Percentiles rank a stretch among this genome's conserved stretches.
Evolutionary conservation across 2,888 invertebrate genomes (phyloP).

Genomic region (Petrolisthes manimaculis): DNA sequence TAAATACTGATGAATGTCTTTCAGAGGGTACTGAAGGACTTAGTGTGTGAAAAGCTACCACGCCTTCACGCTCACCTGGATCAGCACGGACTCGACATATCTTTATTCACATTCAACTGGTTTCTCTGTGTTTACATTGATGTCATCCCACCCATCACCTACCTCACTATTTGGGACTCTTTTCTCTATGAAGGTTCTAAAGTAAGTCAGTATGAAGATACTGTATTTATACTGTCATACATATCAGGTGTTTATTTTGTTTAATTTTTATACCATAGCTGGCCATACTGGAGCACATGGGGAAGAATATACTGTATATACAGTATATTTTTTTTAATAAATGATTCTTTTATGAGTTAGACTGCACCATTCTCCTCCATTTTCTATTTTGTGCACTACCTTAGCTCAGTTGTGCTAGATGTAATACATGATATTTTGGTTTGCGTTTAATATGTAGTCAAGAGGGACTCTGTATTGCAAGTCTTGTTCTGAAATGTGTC

Average conservation of each 20-base stretch:
- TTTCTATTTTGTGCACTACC: no score
- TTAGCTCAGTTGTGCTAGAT: no score
- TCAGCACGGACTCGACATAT: slow-evolving; percentile 71
- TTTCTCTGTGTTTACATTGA: slow-evolving; percentile 75
- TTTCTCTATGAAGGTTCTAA: slow-evolving; percentile 75
- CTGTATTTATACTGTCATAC: not conserved
- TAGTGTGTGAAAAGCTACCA: slow-evolving; percentile 73
- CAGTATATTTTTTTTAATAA: no score
- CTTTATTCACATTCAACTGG: slow-evolving; percentile 74
- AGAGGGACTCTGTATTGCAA: not conserved
- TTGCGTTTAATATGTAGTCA: not conserved
- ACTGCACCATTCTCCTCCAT: no score
- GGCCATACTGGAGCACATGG: no score
- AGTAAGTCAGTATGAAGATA: slow-evolving; percentile 68
- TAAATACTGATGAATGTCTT: not conserved
- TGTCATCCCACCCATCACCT: slow-evolving; percentile 72
- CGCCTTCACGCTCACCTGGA: slow-evolving; percentile 71
- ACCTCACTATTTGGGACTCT: slow-evolving; percentile 74
- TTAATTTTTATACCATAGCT: no score
- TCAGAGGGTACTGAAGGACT: slow-evolving; percentile 73
- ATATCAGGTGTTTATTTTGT: no score
- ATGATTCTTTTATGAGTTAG: no score
- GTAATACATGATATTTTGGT: no score
- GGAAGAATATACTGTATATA: no score
- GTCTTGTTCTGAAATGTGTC: not conserved